These are phyloP conservation scores for Heterotilapia buettikoferi DNA, from an alignment of 2,113 vertebrate species.

Conservation along the genomic window DNA sequence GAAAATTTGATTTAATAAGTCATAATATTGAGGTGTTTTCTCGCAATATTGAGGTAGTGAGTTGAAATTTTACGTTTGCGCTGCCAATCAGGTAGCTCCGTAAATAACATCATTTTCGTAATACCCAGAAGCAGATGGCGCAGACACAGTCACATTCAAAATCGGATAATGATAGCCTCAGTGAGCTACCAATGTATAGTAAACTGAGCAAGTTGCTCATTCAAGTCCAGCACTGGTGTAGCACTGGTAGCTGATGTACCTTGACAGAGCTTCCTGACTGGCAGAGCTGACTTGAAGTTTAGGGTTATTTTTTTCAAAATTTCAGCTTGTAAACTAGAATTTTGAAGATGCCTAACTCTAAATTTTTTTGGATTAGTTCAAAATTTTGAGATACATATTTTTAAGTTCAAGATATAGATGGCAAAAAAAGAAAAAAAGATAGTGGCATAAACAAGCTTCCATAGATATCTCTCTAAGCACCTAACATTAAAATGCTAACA, in stretches of 20 bases:
- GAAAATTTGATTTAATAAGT: background rate
- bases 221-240: background rate
- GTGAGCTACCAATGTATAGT: background rate
- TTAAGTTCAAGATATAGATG: background rate
- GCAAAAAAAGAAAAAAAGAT: background rate
- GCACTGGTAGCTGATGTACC: background rate
- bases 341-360: background rate
- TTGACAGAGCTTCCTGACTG: background rate
- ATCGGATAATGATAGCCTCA: background rate
- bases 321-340: background rate
- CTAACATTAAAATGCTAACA: background rate
- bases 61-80: background rate
- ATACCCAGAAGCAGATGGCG: background rate
- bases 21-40: background rate
- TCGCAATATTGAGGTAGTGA: background rate
- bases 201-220: background rate
- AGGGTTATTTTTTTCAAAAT: background rate
- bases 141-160: background rate
- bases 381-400: background rate
- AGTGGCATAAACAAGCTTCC: background rate
- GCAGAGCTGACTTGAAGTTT: background rate
- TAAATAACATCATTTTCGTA: background rate
- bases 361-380: background rate
- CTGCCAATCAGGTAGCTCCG: rapidly evolving
- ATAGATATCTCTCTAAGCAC: rapidly evolving